Conservation (phyloP, 2,113 vertebrate genomes). For the Elachura formosa region DNA sequence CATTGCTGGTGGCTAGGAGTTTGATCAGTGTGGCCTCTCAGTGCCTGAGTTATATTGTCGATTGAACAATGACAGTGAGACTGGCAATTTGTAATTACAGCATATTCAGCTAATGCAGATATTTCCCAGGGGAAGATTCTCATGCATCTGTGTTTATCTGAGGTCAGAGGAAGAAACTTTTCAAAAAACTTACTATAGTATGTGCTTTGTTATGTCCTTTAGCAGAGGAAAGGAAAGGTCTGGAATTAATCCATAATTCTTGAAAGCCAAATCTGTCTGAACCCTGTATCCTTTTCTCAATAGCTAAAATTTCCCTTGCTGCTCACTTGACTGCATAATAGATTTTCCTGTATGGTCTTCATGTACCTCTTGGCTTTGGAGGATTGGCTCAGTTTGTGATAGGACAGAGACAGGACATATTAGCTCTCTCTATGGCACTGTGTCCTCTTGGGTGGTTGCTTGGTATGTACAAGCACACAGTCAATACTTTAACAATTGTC, state of each 20-base stretch:
- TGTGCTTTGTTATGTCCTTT: neutral
- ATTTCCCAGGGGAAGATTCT: neutral
- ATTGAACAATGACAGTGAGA: neutral
- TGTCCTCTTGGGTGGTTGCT: neutral
- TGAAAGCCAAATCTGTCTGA: neutral
- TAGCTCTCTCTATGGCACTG: neutral
- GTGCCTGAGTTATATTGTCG: neutral
- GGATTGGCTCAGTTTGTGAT: neutral
- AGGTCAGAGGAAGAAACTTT: neutral
- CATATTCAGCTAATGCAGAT: neutral
- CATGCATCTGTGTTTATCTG: neutral
- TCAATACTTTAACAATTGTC: neutral
- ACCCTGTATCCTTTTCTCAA: neutral
- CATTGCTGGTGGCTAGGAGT: neutral
- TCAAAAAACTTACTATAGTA: neutral
- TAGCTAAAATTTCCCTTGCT: conserved; percentile 44
- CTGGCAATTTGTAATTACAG: neutral
- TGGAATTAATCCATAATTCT: neutral
- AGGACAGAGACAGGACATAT: neutral
- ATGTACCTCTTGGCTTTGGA: neutral
- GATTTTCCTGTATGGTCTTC: neutral
- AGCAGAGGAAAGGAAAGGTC: neutral
- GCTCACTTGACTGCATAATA: neutral
- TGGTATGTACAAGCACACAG: neutral
- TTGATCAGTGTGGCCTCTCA: neutral